Evolutionary conservation across 2,113 vertebrate genomes (phyloP), one percentile per base, ranked within the genome.

Genomic region (Cairina moschata): DNA sequence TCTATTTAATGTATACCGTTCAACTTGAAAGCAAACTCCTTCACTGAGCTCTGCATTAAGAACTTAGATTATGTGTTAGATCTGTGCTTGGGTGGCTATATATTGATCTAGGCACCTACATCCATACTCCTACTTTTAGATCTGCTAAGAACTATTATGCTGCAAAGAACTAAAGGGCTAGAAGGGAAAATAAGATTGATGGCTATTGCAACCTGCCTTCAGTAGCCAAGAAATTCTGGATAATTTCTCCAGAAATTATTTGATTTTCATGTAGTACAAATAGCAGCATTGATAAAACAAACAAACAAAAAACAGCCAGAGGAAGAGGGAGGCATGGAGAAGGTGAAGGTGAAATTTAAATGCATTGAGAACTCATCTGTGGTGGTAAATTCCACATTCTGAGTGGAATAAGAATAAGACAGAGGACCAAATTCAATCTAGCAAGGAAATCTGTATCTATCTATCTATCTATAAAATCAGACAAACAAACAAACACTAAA

Each of bases 11-110:
- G 9, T 58, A 12, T 58, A 44, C 20, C 3, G 42, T 50, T 91
- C 44, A 62, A 23, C 40, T 76, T 95, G 77, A 95, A 95, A 95
- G 54, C 13, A 23, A 92, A 73, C 17, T 65, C 29, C 34, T 93
- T 93, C 28, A 60, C 3, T 72, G 29, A 76, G 17, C 6, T 76
- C 29, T 85, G 32, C 44, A 96, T 79, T 62, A 94, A 91, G 86
- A 93, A 72, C 38, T 29, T 52, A 76, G 58, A 86, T 86, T 54
- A 15, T 10, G 2, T 58, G 46, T 68, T 56, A 91, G 46, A 94
- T 38, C 14, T 62, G 67, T 88, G 23, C 34, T 13, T 13, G 23
- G 36, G 16, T 31, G 20, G 15, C 34, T 78, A 3, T 36, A 8
- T 40, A 44, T 34, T 4, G 11, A 6, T 44, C 44, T n/a, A 77